Conservation (phyloP, 2,888 invertebrate species). For the Mythimna ferrago region DNA sequence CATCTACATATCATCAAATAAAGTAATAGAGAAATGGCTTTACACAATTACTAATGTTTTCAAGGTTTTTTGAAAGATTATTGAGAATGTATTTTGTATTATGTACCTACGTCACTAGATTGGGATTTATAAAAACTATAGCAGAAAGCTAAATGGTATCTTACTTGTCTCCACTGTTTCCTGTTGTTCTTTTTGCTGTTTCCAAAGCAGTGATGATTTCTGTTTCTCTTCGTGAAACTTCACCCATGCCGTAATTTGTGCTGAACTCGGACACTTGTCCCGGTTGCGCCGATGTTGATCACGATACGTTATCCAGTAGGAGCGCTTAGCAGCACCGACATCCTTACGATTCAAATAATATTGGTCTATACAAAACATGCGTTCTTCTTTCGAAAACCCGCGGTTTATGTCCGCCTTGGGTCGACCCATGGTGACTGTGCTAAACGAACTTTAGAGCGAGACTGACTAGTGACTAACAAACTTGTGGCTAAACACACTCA, state of each 20-base stretch:
- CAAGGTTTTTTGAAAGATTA: too few relatives aligned
- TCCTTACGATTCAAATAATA: not conserved
- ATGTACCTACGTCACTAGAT: not conserved
- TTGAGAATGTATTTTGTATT: too few relatives aligned
- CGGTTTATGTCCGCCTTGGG: not conserved
- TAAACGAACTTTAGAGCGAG: not conserved
- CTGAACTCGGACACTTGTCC: not conserved
- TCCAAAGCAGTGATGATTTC: not conserved
- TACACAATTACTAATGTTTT: too few relatives aligned
- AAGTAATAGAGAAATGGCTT: too few relatives aligned
- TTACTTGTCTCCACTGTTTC: conserved; percentile 8
- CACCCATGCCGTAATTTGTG: conserved; percentile 2
- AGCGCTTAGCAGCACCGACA: not conserved
- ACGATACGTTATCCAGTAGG: not conserved
- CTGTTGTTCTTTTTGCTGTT: not conserved
- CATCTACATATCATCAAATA: too few relatives aligned
- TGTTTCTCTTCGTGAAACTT: conserved; percentile 14
- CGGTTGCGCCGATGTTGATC: not conserved
- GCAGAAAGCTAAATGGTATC: not conserved
- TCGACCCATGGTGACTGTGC: conserved; percentile 4
- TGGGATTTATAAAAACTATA: not conserved
- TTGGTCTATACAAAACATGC: conserved; percentile 4
- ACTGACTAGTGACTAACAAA: not conserved
- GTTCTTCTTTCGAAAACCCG: not conserved
- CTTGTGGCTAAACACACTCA: not conserved